Evolutionary conservation across 2,888 invertebrate species (phyloP).

Genomic region (Dasypogon diadema): DNA sequence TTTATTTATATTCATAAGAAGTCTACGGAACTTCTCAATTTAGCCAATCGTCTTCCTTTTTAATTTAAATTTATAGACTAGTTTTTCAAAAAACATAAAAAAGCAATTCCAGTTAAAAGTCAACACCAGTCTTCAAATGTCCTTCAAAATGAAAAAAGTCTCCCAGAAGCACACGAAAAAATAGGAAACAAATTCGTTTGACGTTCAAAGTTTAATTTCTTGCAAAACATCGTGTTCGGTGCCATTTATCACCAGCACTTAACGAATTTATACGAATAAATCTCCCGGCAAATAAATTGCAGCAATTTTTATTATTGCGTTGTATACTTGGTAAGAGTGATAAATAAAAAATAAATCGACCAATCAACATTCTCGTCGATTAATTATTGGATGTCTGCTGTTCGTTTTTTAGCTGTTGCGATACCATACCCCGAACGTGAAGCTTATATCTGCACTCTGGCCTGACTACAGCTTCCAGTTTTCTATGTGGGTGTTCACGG

Average conservation of each 20-base stretch:
- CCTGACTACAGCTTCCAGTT: too few relatives aligned
- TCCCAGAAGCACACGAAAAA: too few relatives aligned
- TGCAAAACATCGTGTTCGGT: not conserved
- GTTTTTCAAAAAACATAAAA: too few relatives aligned
- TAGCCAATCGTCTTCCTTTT: too few relatives aligned
- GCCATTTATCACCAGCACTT: constrained; percentile 49
- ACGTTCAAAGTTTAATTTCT: constrained; percentile 32
- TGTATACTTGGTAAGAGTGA: constrained; percentile 28
- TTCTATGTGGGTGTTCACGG: too few relatives aligned
- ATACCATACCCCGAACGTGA: too few relatives aligned
- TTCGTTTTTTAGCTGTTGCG: constrained; percentile 1
- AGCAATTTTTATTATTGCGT: constrained; percentile 49
- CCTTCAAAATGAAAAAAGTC: not conserved
- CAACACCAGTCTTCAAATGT: too few relatives aligned
- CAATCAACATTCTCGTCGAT: constrained; percentile 51
- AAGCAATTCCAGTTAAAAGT: too few relatives aligned
- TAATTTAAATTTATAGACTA: too few relatives aligned
- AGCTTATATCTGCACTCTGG: too few relatives aligned
- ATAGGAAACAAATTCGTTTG: constrained; percentile 2
- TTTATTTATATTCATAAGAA: too few relatives aligned
- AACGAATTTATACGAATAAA: constrained; percentile 52
- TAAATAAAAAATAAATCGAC: constrained; percentile 51
- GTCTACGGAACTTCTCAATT: too few relatives aligned
- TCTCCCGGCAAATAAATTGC: constrained; percentile 50
- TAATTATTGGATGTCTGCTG: constrained; percentile 43